phyloP scores from a whole-genome alignment of 2,113 vertebrate genomes.

The Corythornis cristatus region DNA sequence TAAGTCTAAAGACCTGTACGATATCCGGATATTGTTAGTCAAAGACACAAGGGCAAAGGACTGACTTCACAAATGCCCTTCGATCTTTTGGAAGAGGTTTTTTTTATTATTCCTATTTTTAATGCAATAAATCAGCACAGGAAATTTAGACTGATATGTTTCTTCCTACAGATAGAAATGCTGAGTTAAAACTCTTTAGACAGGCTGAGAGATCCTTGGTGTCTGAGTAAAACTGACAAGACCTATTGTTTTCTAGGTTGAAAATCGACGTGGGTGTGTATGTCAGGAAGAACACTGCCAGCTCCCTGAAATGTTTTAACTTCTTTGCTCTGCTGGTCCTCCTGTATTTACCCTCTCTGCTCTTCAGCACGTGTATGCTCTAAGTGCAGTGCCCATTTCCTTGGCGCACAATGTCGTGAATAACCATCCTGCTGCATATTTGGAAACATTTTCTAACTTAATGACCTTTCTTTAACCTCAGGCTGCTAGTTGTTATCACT shows the following conservation, averaged over 20 bases:
- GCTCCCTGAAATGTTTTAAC: neutral
- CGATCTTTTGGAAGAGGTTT: neutral
- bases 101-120: neutral
- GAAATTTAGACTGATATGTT: neutral
- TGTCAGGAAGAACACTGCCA: neutral
- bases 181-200: neutral
- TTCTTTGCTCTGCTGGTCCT: neutral
- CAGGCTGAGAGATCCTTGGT: neutral
- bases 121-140: neutral
- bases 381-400: neutral
- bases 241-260: neutral
- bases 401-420: neutral
- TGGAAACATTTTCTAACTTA: neutral
- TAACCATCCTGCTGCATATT: neutral
- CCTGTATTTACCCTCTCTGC: neutral
- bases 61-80: neutral
- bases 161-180: neutral
- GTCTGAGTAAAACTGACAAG: neutral
- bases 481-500: neutral
- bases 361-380: neutral
- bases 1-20: neutral
- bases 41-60: neutral
- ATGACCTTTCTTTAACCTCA: slow-evolving; percentile 15
- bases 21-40: neutral
- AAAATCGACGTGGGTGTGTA: neutral